A percentile compares a stretch with the other conserved stretches of the same genome.
These are phyloP conservation scores for Cottoperca gobio DNA, from an alignment of 2,797 vertebrate species.

Conservation along the genomic window DNA sequence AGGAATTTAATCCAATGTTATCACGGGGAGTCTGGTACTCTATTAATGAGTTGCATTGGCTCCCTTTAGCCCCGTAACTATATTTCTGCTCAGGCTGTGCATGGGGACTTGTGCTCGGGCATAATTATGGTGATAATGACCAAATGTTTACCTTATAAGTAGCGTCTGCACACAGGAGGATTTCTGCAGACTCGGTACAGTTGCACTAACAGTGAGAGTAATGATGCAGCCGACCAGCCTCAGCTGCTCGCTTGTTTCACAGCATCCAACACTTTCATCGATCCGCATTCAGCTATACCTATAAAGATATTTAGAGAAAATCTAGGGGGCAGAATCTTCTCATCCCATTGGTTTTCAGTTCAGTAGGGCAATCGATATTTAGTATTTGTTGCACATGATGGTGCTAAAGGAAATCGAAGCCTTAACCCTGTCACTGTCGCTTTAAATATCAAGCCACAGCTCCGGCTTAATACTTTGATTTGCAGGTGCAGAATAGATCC, in stretches of 20 bases:
- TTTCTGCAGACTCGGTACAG: constrained; percentile 36
- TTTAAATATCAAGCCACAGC: neutral
- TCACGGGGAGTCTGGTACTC: constrained; percentile 55
- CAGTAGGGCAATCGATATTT: constrained; percentile 1
- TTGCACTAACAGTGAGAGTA: constrained; percentile 61
- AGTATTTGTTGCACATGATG: neutral
- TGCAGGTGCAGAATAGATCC: neutral
- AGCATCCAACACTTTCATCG: constrained; percentile 32
- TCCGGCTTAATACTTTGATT: neutral
- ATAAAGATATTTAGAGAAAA: constrained; percentile 9
- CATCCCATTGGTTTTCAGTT: constrained; percentile 15
- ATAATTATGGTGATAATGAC: constrained; percentile 77
- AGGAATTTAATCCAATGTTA: constrained; percentile 69
- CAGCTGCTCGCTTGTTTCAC: constrained; percentile 41
- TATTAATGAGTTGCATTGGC: constrained; percentile 73
- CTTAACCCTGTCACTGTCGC: neutral
- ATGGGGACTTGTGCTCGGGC: constrained; percentile 67
- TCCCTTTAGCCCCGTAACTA: constrained; percentile 72
- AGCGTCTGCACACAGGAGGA: constrained; percentile 59
- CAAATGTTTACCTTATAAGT: constrained; percentile 76
- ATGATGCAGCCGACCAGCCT: constrained; percentile 44
- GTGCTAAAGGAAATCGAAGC: neutral
- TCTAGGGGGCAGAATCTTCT: neutral
- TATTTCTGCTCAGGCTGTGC: constrained; percentile 57
- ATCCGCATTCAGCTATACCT: constrained; percentile 39